phyloP scores from a whole-genome alignment of 2,797 vertebrate genomes.

The Crocodylus rhombifer region DNA sequence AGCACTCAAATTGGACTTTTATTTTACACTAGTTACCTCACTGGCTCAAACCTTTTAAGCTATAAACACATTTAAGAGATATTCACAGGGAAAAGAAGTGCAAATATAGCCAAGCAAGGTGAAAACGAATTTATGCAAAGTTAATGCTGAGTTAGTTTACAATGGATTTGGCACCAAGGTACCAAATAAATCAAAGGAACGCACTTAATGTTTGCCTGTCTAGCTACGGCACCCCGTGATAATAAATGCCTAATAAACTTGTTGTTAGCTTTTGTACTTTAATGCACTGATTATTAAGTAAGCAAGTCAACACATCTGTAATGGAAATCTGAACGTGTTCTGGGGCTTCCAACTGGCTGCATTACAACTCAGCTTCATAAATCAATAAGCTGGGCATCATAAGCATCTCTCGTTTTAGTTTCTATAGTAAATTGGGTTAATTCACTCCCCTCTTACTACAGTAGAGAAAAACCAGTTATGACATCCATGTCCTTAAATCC shows the following conservation, averaged over 20 bases:
- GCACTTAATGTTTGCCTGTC: slow-evolving; percentile 41
- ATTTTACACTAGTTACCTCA: background rate
- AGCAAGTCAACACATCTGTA: slow-evolving; percentile 31
- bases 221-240: slow-evolving; percentile 36
- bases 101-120: background rate
- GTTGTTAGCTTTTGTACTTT: slow-evolving; percentile 58
- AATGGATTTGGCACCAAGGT: slow-evolving; percentile 17
- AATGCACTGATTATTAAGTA: slow-evolving; percentile 58
- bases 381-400: slow-evolving; percentile 35
- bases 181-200: slow-evolving; percentile 50
- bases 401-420: background rate
- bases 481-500: background rate
- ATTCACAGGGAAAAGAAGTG: background rate
- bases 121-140: slow-evolving; percentile 45
- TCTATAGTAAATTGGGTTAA: background rate
- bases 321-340: slow-evolving; percentile 29
- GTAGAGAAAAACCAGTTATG: slow-evolving; percentile 40
- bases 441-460: slow-evolving; percentile 32
- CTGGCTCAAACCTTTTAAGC: background rate
- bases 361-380: slow-evolving; percentile 21
- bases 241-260: slow-evolving; percentile 45
- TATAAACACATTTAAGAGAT: background rate
- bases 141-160: background rate
- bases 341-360: background rate
- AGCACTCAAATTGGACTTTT: background rate